Evolutionary conservation across 2,888 invertebrate genomes (phyloP), one percentile per base, ranked within the genome.

Genomic region (Xanthia icteritia): DNA sequence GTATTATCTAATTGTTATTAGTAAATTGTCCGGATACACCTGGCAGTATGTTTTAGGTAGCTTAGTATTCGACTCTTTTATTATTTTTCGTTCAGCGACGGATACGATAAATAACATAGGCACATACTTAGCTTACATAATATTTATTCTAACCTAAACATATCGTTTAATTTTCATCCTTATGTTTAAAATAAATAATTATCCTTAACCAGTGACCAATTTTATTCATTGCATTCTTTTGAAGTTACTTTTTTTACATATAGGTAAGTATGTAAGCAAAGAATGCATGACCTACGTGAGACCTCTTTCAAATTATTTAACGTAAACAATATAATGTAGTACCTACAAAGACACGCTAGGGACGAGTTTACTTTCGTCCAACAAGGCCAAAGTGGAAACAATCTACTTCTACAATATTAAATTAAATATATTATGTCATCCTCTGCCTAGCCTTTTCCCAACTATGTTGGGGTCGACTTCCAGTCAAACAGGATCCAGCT

Each of bases 1-100:
- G 45, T 79, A 66, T 45, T 81, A 84, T 39, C 71, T 85, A 85
- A 84, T 84, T 87, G 84, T 87, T 77, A 72, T 76, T 76, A 78
- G 70, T 81, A 42, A 78, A 83, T 83, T 77, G 77, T 85, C 63
- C 73, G 66, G 66, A 42, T 77, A 75, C 60, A 84, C 70, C 77
- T 75, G 78, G 69, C 6, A 73, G 64, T 54, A 65, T 4, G n/a
- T 58, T 71, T 71, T 68, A 56, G 17, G 11, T 58, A 36, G 45
- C n/a, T 63, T 67, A 56, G 15, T 36, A 42, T 77, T 42, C 45
- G 11, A 51, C 36, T 56, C 31, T 56, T 56, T 65, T 51, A 11
- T 45, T 0, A 1, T 54, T 54, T 17, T 65, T 39, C 39, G 20
- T 77, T 66, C n/a, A 31, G 61, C 9, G n/a, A 60, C 5, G n/a